These are phyloP conservation scores for Glaucidium brasilianum DNA, from an alignment of 2,113 vertebrate genomes.

Conservation along the genomic window DNA sequence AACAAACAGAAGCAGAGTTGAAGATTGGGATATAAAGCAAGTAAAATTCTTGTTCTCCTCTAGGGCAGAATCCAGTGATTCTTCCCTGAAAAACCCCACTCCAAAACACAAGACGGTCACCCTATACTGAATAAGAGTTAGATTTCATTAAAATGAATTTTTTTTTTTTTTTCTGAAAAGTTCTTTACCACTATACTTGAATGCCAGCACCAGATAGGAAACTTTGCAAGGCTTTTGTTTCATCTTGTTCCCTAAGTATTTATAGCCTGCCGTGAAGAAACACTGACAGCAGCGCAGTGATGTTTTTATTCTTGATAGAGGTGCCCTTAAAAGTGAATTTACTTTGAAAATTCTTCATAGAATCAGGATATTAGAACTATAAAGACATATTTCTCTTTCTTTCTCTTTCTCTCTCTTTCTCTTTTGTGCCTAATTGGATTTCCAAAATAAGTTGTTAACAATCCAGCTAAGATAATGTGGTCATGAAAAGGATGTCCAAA, in stretches of 20 bases:
- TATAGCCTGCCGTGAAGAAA: constrained; percentile 57
- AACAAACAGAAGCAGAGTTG: neutral
- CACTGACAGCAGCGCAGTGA: constrained; percentile 18
- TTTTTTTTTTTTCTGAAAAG: neutral
- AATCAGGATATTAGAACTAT: constrained; percentile 46
- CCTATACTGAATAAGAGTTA: neutral
- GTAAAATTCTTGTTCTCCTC: neutral
- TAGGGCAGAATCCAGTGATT: constrained; percentile 26
- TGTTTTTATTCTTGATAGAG: constrained; percentile 67
- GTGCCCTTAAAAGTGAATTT: constrained; percentile 68
- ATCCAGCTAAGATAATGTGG: constrained; percentile 86
- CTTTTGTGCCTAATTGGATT: constrained; percentile 75
- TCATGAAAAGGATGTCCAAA: constrained; percentile 86
- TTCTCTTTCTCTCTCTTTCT: neutral
- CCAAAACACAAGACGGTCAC: constrained; percentile 23
- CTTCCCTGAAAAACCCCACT: constrained; percentile 28
- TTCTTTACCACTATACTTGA: constrained; percentile 10
- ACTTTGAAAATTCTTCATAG: constrained; percentile 48
- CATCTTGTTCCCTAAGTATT: constrained; percentile 63
- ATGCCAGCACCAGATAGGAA: constrained; percentile 5
- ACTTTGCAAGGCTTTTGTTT: constrained; percentile 54
- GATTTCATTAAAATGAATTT: neutral
- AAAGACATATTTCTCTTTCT: constrained; percentile 10
- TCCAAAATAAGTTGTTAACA: constrained; percentile 87
- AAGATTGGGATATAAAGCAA: neutral